phyloP scores from a whole-genome alignment of 37 sponge, comb jelly and placozoan genomes.

The Tethya wilhelma region DNA sequence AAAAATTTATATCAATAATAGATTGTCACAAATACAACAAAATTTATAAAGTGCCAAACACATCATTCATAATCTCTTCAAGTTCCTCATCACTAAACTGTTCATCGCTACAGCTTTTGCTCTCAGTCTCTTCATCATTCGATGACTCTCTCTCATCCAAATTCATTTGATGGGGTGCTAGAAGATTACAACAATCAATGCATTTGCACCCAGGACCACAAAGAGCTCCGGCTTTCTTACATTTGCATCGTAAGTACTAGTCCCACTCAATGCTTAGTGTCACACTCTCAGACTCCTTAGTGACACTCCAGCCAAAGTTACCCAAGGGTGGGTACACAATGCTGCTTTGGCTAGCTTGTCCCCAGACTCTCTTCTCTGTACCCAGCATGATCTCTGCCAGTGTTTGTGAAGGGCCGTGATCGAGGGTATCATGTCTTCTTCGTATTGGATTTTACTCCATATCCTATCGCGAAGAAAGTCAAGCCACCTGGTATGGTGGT shows the following conservation, averaged over 20 bases:
- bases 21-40: no score
- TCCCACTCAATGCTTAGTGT: slow-evolving; percentile 35
- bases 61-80: background rate
- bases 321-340: background rate
- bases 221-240: background rate
- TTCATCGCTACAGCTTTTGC: background rate
- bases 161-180: no score
- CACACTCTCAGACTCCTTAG: no score
- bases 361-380: slow-evolving; percentile 14
- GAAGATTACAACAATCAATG: background rate
- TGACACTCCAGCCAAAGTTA: slow-evolving; percentile 15
- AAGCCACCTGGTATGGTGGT: slow-evolving; percentile 23
- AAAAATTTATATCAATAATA: no score
- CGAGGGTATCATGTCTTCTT: slow-evolving; percentile 38
- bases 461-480: slow-evolving; percentile 8
- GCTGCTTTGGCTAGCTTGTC: slow-evolving; percentile 7
- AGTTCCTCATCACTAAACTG: background rate
- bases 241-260: background rate
- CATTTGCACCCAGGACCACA: background rate
- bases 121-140: background rate
- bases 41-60: background rate
- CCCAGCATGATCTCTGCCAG: no score
- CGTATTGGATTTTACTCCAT: slow-evolving; percentile 17
- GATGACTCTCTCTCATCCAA: background rate
- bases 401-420: background rate